Evolutionary conservation across 2,113 vertebrate genomes (phyloP).

Genomic region (Hippocampus zosterae): DNA sequence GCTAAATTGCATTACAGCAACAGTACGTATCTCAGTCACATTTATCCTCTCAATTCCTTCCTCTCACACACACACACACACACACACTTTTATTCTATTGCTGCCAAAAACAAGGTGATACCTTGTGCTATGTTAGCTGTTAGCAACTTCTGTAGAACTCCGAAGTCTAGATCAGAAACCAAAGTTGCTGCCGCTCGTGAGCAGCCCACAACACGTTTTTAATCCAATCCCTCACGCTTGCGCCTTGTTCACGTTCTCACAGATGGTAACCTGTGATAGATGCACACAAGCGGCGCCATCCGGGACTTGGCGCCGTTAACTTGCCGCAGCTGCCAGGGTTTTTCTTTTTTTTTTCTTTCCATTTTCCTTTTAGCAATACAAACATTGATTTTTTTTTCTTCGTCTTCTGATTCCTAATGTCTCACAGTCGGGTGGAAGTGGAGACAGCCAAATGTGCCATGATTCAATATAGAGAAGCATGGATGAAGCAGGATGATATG

Average conservation of each 20-base stretch:
- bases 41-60: no score
- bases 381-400: conserved; percentile 51
- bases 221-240: conserved; percentile 20
- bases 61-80: no score
- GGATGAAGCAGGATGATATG: conserved; percentile 44
- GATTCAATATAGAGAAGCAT: conserved; percentile 20
- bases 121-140: no score
- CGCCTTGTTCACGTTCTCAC: conserved; percentile 19
- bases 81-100: no score
- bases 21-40: no score
- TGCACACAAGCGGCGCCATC: conserved; percentile 16
- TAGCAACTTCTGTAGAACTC: background rate
- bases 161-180: conserved; percentile 3
- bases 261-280: conserved; percentile 50
- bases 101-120: background rate
- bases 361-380: conserved; percentile 35
- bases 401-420: conserved; percentile 27
- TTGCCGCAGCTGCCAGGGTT: conserved; percentile 28
- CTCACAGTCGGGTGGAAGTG: conserved; percentile 28
- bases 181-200: conserved; percentile 3
- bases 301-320: conserved; percentile 24
- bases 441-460: conserved; percentile 33
- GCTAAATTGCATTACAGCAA: no score
- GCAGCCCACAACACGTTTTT: conserved; percentile 17
- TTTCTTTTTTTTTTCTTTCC: conserved; percentile 25